phyloP scores from a whole-genome alignment of 2,888 invertebrate genomes.

The Strigamia crassipes region DNA sequence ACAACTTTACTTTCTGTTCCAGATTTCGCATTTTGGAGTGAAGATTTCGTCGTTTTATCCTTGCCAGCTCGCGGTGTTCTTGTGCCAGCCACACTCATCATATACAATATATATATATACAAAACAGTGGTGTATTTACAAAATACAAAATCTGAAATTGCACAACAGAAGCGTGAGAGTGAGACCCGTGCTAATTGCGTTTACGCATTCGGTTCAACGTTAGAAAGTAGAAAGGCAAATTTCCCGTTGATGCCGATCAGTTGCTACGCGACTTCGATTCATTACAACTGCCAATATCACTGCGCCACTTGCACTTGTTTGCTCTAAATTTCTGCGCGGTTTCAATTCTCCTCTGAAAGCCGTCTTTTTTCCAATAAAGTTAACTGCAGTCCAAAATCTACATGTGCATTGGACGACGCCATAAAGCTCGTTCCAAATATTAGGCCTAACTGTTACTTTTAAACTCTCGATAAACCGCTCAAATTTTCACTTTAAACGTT shows the following conservation, averaged over 20 bases:
- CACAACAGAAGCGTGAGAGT: neutral
- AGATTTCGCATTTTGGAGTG: conserved; percentile 49
- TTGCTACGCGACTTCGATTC: neutral
- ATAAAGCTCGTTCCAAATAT: conserved; percentile 46
- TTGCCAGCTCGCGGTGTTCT: conserved; percentile 55
- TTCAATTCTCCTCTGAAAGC: neutral
- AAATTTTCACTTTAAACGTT: neutral
- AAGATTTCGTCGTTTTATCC: conserved; percentile 53
- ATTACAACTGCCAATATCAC: neutral
- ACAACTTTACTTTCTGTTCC: conserved; percentile 42
- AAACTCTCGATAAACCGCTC: neutral
- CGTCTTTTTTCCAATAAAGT: neutral
- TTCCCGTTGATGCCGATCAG: neutral
- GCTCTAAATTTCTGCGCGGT: neutral
- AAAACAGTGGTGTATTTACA: conserved; percentile 55
- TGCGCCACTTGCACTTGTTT: neutral
- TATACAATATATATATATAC: conserved; percentile 58
- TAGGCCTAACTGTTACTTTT: conserved; percentile 45
- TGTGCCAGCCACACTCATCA: conserved; percentile 56
- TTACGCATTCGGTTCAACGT: neutral
- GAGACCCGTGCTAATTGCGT: neutral
- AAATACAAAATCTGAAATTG: conserved; percentile 53
- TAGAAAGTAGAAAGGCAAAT: neutral
- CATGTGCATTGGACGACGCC: conserved; percentile 45
- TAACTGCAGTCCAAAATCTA: neutral